phyloP scores from a whole-genome alignment of 1,140 invertebrate genomes.

The Magallana gigas region DNA sequence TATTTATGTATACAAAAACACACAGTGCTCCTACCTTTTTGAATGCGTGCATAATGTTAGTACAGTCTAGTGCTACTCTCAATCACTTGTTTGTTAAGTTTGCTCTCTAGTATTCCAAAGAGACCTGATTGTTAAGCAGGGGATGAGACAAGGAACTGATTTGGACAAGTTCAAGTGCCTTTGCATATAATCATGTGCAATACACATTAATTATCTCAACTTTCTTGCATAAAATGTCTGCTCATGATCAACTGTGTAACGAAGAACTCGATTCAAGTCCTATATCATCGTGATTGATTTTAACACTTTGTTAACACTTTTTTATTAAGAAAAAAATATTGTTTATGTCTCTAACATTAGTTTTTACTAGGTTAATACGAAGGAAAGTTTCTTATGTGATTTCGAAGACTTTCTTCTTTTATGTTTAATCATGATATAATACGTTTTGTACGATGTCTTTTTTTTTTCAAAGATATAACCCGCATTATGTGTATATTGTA shows the following conservation, averaged over 20 bases:
- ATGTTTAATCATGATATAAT: neutral
- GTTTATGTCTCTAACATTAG: neutral
- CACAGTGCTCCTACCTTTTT: neutral
- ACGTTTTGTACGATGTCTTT: neutral
- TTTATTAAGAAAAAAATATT: neutral
- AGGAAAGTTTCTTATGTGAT: too few relatives aligned
- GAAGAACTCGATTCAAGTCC: too few relatives aligned
- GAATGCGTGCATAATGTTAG: neutral
- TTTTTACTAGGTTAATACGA: too few relatives aligned
- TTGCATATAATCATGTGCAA: constrained; percentile 31
- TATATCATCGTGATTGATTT: too few relatives aligned
- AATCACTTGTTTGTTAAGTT: neutral
- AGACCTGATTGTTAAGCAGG: neutral
- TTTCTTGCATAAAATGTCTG: neutral
- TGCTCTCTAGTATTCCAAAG: neutral
- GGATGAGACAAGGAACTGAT: neutral
- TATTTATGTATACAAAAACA: neutral
- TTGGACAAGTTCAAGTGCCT: constrained; percentile 21
- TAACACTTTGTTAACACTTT: neutral
- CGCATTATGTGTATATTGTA: neutral
- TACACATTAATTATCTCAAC: constrained; percentile 23
- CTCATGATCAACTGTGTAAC: constrained; percentile 1
- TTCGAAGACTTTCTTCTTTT: neutral
- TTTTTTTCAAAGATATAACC: neutral
- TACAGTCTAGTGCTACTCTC: neutral